These are phyloP conservation scores for Gymnothorax javanicus DNA, from an alignment of 2,797 vertebrate species.

Conservation along the genomic window DNA sequence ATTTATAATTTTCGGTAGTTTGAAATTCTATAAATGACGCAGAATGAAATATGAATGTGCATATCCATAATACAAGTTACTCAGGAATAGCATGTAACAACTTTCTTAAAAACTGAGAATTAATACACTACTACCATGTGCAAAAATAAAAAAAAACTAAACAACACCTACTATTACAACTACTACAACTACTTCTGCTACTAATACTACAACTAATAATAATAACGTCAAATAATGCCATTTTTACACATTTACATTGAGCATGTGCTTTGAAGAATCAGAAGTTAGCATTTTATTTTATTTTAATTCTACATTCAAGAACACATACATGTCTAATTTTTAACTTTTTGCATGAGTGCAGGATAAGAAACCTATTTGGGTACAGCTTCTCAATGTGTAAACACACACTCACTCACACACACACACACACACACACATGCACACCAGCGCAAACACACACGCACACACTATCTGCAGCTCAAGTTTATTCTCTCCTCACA, in stretches of 20 bases:
- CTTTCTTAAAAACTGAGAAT: not conserved
- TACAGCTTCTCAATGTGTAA: not conserved
- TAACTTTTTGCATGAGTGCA: not conserved
- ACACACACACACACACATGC: not conserved
- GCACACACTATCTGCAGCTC: constrained; percentile 40
- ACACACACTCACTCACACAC: not conserved
- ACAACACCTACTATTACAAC: not conserved
- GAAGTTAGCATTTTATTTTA: not conserved
- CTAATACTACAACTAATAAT: not conserved
- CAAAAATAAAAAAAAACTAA: no score
- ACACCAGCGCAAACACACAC: not conserved
- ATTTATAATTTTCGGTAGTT: not conserved
- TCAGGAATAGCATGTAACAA: not conserved
- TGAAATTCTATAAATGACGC: not conserved
- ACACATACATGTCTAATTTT: not conserved
- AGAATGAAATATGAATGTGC: not conserved
- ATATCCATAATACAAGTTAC: not conserved
- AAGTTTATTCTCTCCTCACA: constrained; percentile 49
- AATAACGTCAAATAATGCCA: not conserved
- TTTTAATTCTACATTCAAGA: not conserved
- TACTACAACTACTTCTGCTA: not conserved
- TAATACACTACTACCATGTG: no score
- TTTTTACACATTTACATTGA: constrained; percentile 1
- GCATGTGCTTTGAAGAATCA: not conserved
- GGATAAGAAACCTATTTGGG: not conserved